Conservation (phyloP, 2,888 invertebrate genomes). For the Chymomyza amoena region DNA sequence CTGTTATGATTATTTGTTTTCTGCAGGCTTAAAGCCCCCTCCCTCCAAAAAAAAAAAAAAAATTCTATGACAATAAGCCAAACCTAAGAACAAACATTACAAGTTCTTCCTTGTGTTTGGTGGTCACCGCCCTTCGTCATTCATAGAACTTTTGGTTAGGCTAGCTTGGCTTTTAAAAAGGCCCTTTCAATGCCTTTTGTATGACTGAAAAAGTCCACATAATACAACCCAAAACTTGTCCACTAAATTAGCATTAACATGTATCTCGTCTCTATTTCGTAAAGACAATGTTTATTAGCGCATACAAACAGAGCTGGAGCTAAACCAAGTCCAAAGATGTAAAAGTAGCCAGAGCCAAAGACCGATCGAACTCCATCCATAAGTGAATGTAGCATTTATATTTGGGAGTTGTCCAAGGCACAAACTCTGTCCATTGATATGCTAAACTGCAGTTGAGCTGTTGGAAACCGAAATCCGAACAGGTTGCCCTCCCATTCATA, state of each 20-base stretch:
- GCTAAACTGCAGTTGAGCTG: constrained; percentile 39
- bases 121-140: constrained; percentile 29
- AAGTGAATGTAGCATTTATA: constrained; percentile 2
- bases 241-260: constrained; percentile 69
- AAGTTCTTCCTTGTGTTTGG: constrained; percentile 35
- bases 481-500: background rate
- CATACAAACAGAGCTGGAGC: background rate
- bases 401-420: background rate
- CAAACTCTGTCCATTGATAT: constrained; percentile 32
- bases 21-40: background rate
- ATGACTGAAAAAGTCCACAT: background rate
- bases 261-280: constrained; percentile 31
- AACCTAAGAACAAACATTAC: constrained; percentile 22
- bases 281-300: constrained; percentile 4
- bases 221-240: constrained; percentile 39
- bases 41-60: background rate
- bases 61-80: background rate
- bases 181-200: background rate
- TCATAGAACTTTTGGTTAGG: constrained; percentile 22
- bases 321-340: constrained; percentile 29
- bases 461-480: background rate
- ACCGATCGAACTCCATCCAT: constrained; percentile 19
- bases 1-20: background rate
- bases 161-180: background rate
- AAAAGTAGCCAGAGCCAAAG: constrained; percentile 18